Conservation (phyloP, 2,888 invertebrate species). For the Mythimna albipuncta region DNA sequence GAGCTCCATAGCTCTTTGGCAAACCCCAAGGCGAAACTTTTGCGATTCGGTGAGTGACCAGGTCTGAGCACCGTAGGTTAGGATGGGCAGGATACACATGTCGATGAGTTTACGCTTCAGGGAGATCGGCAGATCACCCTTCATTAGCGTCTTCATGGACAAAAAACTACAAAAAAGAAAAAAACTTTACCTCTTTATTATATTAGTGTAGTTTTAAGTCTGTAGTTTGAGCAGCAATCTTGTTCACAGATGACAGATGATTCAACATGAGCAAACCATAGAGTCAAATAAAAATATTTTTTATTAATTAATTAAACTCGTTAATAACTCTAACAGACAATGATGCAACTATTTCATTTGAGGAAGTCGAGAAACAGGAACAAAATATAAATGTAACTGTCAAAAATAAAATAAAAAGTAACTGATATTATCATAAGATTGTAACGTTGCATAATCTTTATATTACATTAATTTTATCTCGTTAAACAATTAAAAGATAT, state of each 20-base stretch:
- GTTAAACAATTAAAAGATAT: conserved; percentile 13
- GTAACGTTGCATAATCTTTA: conserved; percentile 27
- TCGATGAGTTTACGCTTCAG: no score
- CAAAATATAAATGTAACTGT: conserved; percentile 8
- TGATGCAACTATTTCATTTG: conserved; percentile 27
- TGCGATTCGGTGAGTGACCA: no score
- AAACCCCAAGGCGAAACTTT: no score
- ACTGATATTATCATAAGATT: conserved; percentile 25
- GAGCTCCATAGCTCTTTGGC: no score
- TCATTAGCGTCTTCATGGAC: no score
- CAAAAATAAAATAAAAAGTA: conserved; percentile 40
- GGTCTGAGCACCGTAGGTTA: no score
- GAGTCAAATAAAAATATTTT: not conserved
- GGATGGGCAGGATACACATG: no score
- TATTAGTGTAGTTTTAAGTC: no score
- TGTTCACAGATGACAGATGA: not conserved
- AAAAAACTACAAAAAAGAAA: no score
- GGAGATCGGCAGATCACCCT: no score
- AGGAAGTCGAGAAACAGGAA: conserved; percentile 30
- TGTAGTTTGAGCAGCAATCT: no score
- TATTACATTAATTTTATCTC: conserved; percentile 20
- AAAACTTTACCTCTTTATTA: no score
- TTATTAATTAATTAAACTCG: conserved; percentile 10
- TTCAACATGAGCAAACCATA: not conserved
- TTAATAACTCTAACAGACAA: not conserved